Evolutionary conservation across 2,888 invertebrate species (phyloP).

Genomic region (Latrodectus elegans): DNA sequence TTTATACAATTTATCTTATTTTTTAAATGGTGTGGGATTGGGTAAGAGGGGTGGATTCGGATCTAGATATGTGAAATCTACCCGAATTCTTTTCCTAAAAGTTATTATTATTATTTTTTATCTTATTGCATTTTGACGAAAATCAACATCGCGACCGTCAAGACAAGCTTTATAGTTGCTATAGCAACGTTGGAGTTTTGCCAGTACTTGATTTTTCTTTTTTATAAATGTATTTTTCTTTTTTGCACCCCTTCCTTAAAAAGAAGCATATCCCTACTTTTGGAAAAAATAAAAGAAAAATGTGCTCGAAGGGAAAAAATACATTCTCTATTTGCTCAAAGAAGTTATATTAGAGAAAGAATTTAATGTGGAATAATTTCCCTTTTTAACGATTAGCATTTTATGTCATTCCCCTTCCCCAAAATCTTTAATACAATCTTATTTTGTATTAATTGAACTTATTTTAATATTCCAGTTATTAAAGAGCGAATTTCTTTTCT

Average conservation of each 20-base stretch:
- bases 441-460: slow-evolving; percentile 38
- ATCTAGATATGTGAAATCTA: too few relatives aligned
- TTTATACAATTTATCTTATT: too few relatives aligned
- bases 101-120: slow-evolving; percentile 1
- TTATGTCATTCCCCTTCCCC: not conserved
- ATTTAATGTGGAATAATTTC: slow-evolving; percentile 44
- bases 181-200: slow-evolving; percentile 59
- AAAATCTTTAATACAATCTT: not conserved
- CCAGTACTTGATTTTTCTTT: slow-evolving; percentile 20
- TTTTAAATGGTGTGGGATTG: too few relatives aligned
- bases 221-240: not conserved
- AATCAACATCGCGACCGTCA: slow-evolving; percentile 60
- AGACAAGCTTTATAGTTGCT: slow-evolving; percentile 50
- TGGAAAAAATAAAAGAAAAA: slow-evolving; percentile 15
- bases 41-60: too few relatives aligned
- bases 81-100: too few relatives aligned
- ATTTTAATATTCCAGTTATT: slow-evolving; percentile 14
- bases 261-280: too few relatives aligned
- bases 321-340: slow-evolving; percentile 38
- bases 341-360: slow-evolving; percentile 36
- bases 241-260: not conserved
- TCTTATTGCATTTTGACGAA: slow-evolving; percentile 37
- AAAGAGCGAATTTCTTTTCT: slow-evolving; percentile 1
- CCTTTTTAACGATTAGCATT: slow-evolving; percentile 42
- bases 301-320: slow-evolving; percentile 20